Evolutionary conservation across 2,113 vertebrate genomes (phyloP).

Genomic region (Toxostoma redivivum): DNA sequence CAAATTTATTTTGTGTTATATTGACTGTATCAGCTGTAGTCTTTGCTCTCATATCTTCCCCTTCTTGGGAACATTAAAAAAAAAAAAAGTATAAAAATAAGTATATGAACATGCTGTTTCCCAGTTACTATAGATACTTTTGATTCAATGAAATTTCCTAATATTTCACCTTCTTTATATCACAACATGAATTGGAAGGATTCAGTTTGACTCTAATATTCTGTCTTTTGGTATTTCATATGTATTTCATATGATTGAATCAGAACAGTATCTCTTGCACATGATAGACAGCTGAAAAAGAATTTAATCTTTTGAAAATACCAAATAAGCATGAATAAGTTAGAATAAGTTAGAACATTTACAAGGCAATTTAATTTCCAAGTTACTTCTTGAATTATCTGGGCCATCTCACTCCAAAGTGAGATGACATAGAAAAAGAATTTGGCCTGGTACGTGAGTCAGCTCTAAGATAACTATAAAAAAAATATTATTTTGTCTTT

Average conservation of each 20-base stretch:
- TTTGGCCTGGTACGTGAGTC: not conserved
- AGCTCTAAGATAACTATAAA: not conserved
- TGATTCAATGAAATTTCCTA: not conserved
- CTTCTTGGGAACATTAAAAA: not conserved
- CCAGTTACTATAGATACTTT: not conserved
- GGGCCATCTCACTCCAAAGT: not conserved
- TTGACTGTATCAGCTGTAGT: not conserved
- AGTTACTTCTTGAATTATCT: not conserved
- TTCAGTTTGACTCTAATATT: not conserved
- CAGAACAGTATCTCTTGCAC: not conserved
- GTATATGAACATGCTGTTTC: not conserved
- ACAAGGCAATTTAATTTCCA: not conserved
- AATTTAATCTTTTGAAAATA: not conserved
- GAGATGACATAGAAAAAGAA: not conserved
- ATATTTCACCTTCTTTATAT: not conserved
- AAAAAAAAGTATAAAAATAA: accelerated
- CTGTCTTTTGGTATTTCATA: not conserved
- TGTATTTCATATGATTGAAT: not conserved
- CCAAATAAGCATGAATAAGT: not conserved
- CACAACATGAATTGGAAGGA: not conserved
- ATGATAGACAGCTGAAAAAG: not conserved
- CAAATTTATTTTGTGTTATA: not conserved
- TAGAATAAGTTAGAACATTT: not conserved
- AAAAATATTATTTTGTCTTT: not conserved
- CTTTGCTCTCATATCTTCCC: not conserved